A percentile compares a stretch with the other conserved stretches of the same genome.
Conservation (phyloP, 2,888 invertebrate species). For the Mesorhabditis sp. region DNA sequence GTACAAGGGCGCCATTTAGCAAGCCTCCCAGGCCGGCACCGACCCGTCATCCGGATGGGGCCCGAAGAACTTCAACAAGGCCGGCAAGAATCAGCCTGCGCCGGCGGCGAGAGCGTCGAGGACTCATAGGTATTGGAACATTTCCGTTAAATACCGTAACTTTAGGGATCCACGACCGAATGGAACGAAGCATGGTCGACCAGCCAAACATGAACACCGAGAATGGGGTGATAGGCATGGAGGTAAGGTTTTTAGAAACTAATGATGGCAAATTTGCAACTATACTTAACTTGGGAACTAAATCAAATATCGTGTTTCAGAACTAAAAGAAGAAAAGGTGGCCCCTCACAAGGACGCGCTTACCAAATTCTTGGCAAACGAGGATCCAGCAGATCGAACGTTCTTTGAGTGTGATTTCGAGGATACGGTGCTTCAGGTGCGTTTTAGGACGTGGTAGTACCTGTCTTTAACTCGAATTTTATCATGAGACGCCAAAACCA, state of each 20-base stretch:
- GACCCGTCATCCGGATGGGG: slow-evolving; percentile 56
- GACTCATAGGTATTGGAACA: slow-evolving; percentile 23
- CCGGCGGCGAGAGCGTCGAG: slow-evolving; percentile 51
- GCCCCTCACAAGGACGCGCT: slow-evolving; percentile 55
- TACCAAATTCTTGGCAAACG: slow-evolving; percentile 50
- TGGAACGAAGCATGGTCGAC: slow-evolving; percentile 48
- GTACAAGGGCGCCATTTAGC: slow-evolving; percentile 27
- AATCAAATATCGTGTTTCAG: slow-evolving; percentile 23
- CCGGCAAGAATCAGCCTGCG: slow-evolving; percentile 52
- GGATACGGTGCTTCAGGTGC: slow-evolving; percentile 35
- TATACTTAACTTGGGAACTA: too few relatives aligned
- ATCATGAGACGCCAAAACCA: background rate
- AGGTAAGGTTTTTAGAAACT: slow-evolving; percentile 20
- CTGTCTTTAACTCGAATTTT: background rate
- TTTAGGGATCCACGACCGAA: slow-evolving; percentile 39
- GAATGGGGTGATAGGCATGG: slow-evolving; percentile 56
- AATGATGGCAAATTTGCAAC: too few relatives aligned
- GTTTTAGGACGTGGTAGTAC: background rate
- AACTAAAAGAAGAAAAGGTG: slow-evolving; percentile 52
- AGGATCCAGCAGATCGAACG: slow-evolving; percentile 43
- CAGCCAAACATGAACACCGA: slow-evolving; percentile 52
- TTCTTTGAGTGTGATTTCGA: slow-evolving; percentile 50
- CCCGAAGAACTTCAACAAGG: slow-evolving; percentile 51
- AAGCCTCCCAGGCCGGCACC: slow-evolving; percentile 51
- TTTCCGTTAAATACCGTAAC: background rate